phyloP scores from a whole-genome alignment of 2,113 vertebrate genomes.

The Propithecus coquereli region DNA sequence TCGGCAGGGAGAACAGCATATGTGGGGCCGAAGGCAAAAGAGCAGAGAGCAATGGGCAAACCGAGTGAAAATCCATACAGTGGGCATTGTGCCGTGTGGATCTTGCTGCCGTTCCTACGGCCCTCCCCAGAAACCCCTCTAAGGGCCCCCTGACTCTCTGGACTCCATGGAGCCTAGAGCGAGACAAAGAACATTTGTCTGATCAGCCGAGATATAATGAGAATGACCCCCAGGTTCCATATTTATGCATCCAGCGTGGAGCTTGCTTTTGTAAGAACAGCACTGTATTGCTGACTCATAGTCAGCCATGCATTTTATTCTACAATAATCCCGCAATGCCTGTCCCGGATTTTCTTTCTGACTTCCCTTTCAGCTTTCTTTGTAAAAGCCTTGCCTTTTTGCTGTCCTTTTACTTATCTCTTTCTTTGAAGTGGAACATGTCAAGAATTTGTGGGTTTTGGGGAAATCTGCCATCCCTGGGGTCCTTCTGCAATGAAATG shows the following conservation, averaged over 20 bases:
- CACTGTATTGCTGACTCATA: neutral
- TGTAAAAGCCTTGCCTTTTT: neutral
- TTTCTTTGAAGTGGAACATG: constrained; percentile 19
- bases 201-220: neutral
- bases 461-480: neutral
- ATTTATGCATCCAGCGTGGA: rapidly evolving
- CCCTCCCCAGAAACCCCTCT: neutral
- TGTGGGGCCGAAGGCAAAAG: too few species aligned
- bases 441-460: neutral
- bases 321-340: neutral
- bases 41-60: neutral
- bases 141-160: neutral
- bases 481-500: neutral
- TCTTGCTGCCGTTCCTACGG: neutral
- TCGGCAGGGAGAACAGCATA: neutral
- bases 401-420: constrained; percentile 22
- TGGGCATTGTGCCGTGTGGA: too few species aligned
- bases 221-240: neutral
- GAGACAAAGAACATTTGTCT: constrained; percentile 51
- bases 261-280: neutral
- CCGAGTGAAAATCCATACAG: neutral
- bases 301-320: neutral
- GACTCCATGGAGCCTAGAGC: neutral
- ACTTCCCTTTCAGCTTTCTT: constrained; percentile 8
- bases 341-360: neutral